Conservation (phyloP, 2,888 invertebrate genomes). For the Linnaemya vulpina region DNA sequence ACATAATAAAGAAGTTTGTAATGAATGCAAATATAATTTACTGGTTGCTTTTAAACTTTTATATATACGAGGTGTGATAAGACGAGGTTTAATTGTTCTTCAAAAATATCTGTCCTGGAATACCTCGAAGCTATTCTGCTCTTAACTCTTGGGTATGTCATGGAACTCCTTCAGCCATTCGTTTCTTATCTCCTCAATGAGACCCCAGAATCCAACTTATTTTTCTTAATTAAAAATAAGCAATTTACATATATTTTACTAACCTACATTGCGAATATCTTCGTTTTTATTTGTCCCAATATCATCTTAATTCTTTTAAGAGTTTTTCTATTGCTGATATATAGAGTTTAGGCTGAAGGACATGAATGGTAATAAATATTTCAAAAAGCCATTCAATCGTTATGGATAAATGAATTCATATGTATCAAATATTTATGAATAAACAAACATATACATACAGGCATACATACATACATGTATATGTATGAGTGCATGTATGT, state of each 20-base stretch:
- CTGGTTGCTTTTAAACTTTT: not conserved
- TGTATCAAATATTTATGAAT: slow-evolving; percentile 16
- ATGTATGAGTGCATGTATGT: not conserved
- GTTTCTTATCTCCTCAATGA: too few relatives aligned
- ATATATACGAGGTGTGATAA: too few relatives aligned
- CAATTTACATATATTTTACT: not conserved
- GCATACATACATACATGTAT: too few relatives aligned
- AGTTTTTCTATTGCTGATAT: not conserved
- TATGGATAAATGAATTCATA: slow-evolving; percentile 37
- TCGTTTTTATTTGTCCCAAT: not conserved
- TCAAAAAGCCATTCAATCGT: slow-evolving; percentile 63
- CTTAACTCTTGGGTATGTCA: too few relatives aligned
- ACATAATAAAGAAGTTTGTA: not conserved
- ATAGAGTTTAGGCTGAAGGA: slow-evolving; percentile 35
- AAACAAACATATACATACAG: slow-evolving; percentile 25
- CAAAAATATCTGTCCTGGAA: too few relatives aligned
- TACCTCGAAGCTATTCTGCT: too few relatives aligned
- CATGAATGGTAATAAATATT: slow-evolving; percentile 21
- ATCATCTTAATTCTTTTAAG: slow-evolving; percentile 1
- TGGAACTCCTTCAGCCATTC: too few relatives aligned
- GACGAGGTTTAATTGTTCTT: too few relatives aligned
- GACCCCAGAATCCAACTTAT: too few relatives aligned
- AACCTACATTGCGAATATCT: not conserved
- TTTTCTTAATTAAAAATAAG: too few relatives aligned
- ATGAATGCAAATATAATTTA: not conserved